phyloP scores from a whole-genome alignment of 2,797 vertebrate genomes.

The Passerculus sandwichensis region DNA sequence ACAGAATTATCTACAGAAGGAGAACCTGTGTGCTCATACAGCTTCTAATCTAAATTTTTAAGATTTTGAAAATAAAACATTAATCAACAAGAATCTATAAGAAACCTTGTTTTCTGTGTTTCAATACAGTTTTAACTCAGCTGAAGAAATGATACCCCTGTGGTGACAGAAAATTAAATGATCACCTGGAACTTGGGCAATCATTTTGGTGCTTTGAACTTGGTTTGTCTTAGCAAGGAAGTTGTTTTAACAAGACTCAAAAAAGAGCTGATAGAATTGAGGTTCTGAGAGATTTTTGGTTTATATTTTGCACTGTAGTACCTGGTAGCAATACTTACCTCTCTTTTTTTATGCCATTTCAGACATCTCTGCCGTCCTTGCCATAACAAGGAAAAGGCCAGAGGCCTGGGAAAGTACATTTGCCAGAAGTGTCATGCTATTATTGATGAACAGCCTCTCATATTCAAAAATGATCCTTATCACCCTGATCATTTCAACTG shows the following conservation, averaged over 20 bases:
- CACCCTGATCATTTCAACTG: slow-evolving; percentile 99
- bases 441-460: slow-evolving; percentile 94
- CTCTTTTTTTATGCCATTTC: not conserved
- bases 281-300: not conserved
- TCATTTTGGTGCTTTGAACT: not conserved
- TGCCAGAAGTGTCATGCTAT: slow-evolving; percentile 98
- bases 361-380: slow-evolving; percentile 96
- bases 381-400: slow-evolving; percentile 94
- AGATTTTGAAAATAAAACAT: not conserved
- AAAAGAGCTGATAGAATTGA: not conserved
- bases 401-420: slow-evolving; percentile 92
- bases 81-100: not conserved
- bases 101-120: not conserved
- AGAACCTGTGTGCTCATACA: not conserved
- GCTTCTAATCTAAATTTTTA: not conserved
- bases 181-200: not conserved
- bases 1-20: not conserved
- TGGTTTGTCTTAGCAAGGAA: not conserved
- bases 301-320: not conserved
- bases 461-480: slow-evolving; percentile 98
- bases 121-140: not conserved
- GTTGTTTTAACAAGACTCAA: not conserved
- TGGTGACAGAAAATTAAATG: not conserved
- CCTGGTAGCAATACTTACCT: not conserved
- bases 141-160: not conserved